These are phyloP conservation scores for Lagopus leucura DNA, from an alignment of 2,113 vertebrate species.

Conservation along the genomic window DNA sequence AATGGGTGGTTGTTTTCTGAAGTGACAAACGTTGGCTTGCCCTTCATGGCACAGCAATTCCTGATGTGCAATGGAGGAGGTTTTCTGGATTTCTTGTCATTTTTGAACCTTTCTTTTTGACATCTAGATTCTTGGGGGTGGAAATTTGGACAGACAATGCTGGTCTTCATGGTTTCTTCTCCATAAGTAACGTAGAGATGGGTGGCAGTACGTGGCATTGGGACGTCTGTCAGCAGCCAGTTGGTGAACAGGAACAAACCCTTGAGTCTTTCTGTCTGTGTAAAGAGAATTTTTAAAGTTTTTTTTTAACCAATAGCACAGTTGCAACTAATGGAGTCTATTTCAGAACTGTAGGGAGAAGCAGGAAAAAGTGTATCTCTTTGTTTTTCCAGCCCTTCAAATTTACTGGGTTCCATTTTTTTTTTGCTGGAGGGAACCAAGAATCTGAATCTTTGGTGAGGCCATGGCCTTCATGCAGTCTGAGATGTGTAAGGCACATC, in stretches of 20 bases:
- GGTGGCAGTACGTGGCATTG: background rate
- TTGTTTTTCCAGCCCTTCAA: background rate
- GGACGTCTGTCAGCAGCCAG: background rate
- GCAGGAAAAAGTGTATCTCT: background rate
- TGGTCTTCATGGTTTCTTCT: fast-evolving
- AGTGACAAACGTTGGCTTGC: background rate
- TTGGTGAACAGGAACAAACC: background rate
- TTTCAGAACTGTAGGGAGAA: background rate
- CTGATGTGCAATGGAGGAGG: background rate
- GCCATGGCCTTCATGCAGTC: background rate
- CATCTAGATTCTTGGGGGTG: background rate
- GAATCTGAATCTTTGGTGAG: background rate
- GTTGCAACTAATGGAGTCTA: background rate
- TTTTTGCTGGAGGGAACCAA: background rate
- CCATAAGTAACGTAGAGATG: fast-evolving
- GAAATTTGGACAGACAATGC: background rate
- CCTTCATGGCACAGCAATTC: background rate
- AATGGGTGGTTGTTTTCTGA: background rate
- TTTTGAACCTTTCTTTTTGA: background rate
- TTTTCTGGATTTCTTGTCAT: background rate
- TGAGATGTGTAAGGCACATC: background rate
- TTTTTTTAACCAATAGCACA: background rate
- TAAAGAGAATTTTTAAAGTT: background rate
- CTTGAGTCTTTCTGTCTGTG: background rate
- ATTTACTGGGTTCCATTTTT: background rate